phyloP scores from a whole-genome alignment of 1,140 invertebrate species.

The Heliconius eleuchia region DNA sequence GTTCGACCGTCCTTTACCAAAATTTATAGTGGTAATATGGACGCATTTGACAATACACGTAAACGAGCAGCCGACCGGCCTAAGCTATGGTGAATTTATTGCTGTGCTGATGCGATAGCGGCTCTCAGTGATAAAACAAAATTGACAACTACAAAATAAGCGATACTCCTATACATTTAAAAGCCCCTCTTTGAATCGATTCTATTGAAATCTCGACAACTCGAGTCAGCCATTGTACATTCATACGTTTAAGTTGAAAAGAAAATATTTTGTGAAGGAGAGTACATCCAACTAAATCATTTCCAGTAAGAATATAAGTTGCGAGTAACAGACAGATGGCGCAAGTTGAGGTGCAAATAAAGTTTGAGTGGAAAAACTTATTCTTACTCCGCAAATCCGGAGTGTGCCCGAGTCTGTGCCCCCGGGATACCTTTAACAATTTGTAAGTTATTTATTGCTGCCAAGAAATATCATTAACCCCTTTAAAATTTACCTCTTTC shows the following conservation, averaged over 20 bases:
- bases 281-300: constrained; percentile 77
- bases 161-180: constrained; percentile 38
- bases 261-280: constrained; percentile 76
- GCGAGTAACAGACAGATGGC: constrained; percentile 76
- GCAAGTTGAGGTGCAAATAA: constrained; percentile 79
- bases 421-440: constrained; percentile 75
- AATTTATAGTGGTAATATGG: constrained; percentile 34
- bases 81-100: constrained; percentile 37
- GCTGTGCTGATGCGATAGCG: constrained; percentile 40
- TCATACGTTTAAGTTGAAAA: constrained; percentile 71
- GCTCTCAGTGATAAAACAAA: constrained; percentile 30
- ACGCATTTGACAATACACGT: constrained; percentile 37
- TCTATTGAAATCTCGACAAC: constrained; percentile 50
- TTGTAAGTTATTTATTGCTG: constrained; percentile 78
- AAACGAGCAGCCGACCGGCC: constrained; percentile 31
- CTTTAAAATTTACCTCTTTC: constrained; percentile 62
- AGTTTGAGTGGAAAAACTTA: constrained; percentile 80
- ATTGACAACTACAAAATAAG: constrained; percentile 32
- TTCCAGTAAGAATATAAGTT: constrained; percentile 78
- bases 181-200: constrained; percentile 33
- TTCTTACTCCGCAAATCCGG: constrained; percentile 67
- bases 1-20: constrained; percentile 18
- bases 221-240: constrained; percentile 62
- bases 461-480: constrained; percentile 75
- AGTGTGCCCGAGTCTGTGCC: constrained; percentile 63